Conservation (phyloP, 2,113 vertebrate genomes). For the Chitala chitala region DNA sequence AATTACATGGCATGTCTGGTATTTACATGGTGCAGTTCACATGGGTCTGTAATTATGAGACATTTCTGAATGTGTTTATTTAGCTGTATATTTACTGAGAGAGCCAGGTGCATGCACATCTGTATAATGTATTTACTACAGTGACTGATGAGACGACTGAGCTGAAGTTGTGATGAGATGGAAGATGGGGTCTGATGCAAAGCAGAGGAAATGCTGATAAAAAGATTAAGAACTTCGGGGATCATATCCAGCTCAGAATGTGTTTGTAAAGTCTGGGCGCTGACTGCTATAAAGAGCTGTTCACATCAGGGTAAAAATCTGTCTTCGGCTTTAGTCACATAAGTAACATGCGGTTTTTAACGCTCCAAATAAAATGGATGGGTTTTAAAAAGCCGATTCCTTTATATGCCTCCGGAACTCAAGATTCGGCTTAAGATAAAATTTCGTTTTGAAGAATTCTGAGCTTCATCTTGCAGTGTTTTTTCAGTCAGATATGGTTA, state of each 20-base stretch:
- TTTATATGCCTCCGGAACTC: not conserved
- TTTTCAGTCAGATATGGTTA: slow-evolving; percentile 3
- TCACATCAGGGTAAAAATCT: not conserved
- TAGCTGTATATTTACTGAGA: too few relatives aligned
- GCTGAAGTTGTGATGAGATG: not conserved
- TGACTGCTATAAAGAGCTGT: not conserved
- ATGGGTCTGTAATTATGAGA: too few relatives aligned
- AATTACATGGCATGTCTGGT: not conserved
- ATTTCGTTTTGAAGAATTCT: not conserved
- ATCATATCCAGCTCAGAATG: not conserved
- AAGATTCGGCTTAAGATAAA: not conserved
- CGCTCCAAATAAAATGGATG: not conserved
- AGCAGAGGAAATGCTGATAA: not conserved
- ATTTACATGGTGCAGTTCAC: too few relatives aligned
- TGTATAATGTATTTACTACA: too few relatives aligned
- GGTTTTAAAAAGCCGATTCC: slow-evolving; percentile 4
- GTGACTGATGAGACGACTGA: too few relatives aligned
- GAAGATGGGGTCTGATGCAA: too few relatives aligned
- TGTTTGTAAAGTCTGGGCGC: not conserved
- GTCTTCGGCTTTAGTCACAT: not conserved
- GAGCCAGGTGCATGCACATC: too few relatives aligned
- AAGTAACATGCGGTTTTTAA: not conserved
- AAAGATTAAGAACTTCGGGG: not conserved
- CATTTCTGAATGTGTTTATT: too few relatives aligned
- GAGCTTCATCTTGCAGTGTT: not conserved